Evolutionary conservation across 64 coral and sea anemone species (phyloP), one percentile per base, ranked within the genome.

Genomic region (Stylophora pistillata): DNA sequence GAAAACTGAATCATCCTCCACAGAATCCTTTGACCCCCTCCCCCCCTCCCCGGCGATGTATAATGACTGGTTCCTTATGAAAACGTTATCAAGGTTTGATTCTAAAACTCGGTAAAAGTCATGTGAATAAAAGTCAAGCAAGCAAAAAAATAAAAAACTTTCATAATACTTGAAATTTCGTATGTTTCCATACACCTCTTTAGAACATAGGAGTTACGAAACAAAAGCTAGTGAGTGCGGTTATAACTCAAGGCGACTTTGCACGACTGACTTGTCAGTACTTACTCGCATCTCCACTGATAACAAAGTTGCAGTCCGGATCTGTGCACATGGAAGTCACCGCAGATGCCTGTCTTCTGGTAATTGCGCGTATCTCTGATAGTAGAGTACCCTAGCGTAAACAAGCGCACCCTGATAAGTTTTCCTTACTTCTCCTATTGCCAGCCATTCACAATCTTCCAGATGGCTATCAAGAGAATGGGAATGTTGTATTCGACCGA

Each of bases 221-320:
- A 7, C 37, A 47, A 47, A 47, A 47, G 37, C 37, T 47, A 4
- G 37, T 47, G 7, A 47, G 37, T 47, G 37, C 7, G 37, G 3
- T 47, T 47, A 47, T 47, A 3, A 47, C 37, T 7, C 37, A 47
- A 47, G 37, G 37, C 37, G 3, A 47, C 3, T 4, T 47, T 7
- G 37, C 37, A 47, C 37, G 3, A 47, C 3, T 47, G 37, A 47
- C 3, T 47, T 47, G 37, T 47, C 37, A 47, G 37, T 47, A 47
- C 96, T 87, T 89, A 99, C 97, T 95, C 82, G 84, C 89, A 77
- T 99, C 97, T 85, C 93, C 94, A 28, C 93, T 99, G 76, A 99
- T 92, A 6, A 99, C 77, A 89, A 85, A 93, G 55, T 93, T 95
- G 57, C 90, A 95, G 61, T 99, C 90, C 0, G 70, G 86, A 63